Percentiles rank a stretch among this genome's conserved stretches.
Evolutionary conservation across 2,113 vertebrate genomes (phyloP).

Genomic region (Amia ocellicauda): DNA sequence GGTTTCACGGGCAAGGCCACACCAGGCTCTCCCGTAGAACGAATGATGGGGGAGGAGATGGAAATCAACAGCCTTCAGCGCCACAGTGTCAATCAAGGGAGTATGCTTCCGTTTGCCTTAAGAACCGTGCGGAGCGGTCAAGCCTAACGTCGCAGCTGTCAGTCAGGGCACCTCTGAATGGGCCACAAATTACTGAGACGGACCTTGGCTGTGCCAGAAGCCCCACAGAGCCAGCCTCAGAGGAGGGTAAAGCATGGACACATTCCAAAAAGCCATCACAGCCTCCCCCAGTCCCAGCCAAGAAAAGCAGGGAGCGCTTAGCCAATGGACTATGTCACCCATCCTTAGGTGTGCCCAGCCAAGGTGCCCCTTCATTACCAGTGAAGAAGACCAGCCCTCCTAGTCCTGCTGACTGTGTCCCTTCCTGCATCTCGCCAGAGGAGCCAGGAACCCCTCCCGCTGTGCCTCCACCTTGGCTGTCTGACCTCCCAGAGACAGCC

Average conservation of each 20-base stretch:
- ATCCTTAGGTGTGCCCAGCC: slow-evolving; percentile 54
- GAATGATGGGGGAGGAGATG: slow-evolving; percentile 10
- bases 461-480: slow-evolving; percentile 78
- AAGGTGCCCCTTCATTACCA: slow-evolving; percentile 68
- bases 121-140: slow-evolving; percentile 34
- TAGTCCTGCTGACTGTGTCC: slow-evolving; percentile 54
- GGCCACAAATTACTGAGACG: slow-evolving; percentile 16
- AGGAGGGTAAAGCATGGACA: slow-evolving; percentile 56
- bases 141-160: slow-evolving; percentile 51
- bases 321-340: slow-evolving; percentile 78
- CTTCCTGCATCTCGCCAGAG: slow-evolving; percentile 47
- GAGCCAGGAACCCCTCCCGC: slow-evolving; percentile 58
- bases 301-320: slow-evolving; percentile 87
- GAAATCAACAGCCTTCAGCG: neutral
- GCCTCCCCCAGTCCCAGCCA: slow-evolving; percentile 90
- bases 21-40: slow-evolving; percentile 14
- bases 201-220: slow-evolving; percentile 43
- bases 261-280: slow-evolving; percentile 80
- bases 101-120: slow-evolving; percentile 37
- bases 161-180: slow-evolving; percentile 32
- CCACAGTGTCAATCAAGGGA: slow-evolving; percentile 14
- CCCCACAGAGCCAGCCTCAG: slow-evolving; percentile 41
- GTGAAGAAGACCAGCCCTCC: slow-evolving; percentile 63
- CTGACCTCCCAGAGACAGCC: slow-evolving; percentile 59
- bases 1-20: slow-evolving; percentile 46